These are phyloP conservation scores for Emydoidea blandingii DNA, from an alignment of 2,797 vertebrate genomes.

Conservation along the genomic window DNA sequence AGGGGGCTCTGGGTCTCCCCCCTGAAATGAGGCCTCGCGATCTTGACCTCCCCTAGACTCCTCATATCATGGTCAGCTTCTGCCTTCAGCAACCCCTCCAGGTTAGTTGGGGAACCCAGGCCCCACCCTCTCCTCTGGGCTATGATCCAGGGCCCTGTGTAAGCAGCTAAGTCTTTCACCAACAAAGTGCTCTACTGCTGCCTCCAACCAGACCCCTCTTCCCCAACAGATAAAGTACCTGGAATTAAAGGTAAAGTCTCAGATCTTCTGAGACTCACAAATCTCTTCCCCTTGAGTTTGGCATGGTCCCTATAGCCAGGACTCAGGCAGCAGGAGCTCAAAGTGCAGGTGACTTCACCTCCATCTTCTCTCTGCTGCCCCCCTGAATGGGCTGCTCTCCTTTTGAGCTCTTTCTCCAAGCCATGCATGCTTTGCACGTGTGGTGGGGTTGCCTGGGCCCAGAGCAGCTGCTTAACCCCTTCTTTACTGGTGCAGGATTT, in stretches of 20 bases:
- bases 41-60: no score
- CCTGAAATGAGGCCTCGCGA: no score
- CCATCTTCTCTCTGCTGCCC: not conserved
- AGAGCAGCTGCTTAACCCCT: not conserved
- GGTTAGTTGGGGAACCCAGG: no score
- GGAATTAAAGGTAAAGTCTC: not conserved
- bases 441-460: not conserved
- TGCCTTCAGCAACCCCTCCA: no score
- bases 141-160: no score
- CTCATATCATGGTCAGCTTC: no score
- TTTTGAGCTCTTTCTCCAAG: not conserved
- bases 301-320: not conserved
- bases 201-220: not conserved
- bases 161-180: no score
- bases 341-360: not conserved
- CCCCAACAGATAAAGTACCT: not conserved
- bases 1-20: no score
- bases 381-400: not conserved
- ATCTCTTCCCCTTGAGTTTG: not conserved
- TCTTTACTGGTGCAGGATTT: not conserved
- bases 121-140: no score
- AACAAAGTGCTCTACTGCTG: no score
- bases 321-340: not conserved
- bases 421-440: not conserved
- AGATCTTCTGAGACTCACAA: not conserved